Conservation (phyloP, 2,888 invertebrate genomes). For the Sinohyriopsis cumingii region DNA sequence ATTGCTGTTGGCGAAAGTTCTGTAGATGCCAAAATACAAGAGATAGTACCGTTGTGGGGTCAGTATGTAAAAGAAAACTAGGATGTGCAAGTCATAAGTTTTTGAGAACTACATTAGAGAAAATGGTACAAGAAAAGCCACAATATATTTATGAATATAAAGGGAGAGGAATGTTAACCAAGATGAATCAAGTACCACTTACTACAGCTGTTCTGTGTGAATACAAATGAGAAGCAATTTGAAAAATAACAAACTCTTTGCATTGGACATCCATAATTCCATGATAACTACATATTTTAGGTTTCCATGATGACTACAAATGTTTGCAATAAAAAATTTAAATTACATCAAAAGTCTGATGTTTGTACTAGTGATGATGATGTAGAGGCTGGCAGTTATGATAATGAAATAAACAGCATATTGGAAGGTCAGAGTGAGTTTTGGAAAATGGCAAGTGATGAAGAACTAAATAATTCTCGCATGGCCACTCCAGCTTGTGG, state of each 20-base stretch:
- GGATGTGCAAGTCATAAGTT: conserved; percentile 27
- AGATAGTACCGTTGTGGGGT: conserved; percentile 22
- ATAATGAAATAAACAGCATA: conserved; percentile 2
- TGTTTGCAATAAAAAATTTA: conserved; percentile 15
- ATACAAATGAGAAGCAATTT: no score
- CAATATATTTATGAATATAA: no score
- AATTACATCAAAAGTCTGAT: neutral
- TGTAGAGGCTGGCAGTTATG: neutral
- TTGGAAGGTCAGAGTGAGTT: conserved; percentile 10
- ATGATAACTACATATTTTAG: conserved; percentile 25
- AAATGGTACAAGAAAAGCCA: conserved; percentile 14
- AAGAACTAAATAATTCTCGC: neutral
- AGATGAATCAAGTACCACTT: conserved; percentile 10
- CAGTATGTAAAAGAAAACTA: conserved; percentile 10
- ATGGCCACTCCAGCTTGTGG: neutral
- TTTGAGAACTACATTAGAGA: conserved; percentile 14
- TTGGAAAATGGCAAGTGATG: conserved; percentile 10
- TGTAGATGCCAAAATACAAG: conserved; percentile 2
- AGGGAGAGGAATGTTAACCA: conserved; percentile 14
- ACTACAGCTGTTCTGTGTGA: conserved; percentile 25
- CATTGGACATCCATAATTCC: no score
- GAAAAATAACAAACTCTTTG: no score
- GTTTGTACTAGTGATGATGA: neutral
- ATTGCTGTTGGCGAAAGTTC: conserved; percentile 32
- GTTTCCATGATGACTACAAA: conserved; percentile 18